Conservation (phyloP, 2,113 vertebrate species). For the Platysteira castanea region DNA sequence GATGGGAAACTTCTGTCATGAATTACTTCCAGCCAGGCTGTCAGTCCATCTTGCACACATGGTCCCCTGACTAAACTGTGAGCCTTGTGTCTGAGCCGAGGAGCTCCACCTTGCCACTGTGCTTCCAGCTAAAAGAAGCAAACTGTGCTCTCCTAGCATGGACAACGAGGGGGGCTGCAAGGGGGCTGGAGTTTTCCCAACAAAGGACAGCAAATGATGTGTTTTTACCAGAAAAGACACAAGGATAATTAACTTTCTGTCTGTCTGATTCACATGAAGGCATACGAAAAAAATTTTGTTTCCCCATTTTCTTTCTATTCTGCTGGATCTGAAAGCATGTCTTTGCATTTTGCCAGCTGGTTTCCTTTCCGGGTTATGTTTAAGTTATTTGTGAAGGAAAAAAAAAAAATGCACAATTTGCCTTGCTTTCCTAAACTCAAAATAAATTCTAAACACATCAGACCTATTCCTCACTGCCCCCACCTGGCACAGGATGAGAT, state of each 20-base stretch:
- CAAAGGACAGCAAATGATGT: background rate
- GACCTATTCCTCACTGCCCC: background rate
- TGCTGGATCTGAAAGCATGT: background rate
- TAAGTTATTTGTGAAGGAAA: background rate
- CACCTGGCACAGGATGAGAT: background rate
- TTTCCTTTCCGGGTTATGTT: background rate
- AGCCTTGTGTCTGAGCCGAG: background rate
- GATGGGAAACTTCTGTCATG: background rate
- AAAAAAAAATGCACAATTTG: background rate
- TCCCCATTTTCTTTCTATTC: background rate
- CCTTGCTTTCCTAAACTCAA: background rate
- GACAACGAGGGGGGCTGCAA: background rate
- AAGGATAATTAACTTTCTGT: background rate
- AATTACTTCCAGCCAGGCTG: background rate
- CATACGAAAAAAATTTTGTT: background rate
- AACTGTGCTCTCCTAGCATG: background rate
- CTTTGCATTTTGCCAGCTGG: background rate
- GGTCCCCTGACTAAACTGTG: background rate
- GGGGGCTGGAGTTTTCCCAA: background rate
- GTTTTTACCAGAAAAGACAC: background rate
- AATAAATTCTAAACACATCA: background rate
- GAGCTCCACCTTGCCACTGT: background rate
- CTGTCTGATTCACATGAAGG: background rate
- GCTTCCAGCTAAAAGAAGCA: background rate
- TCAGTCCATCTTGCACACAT: background rate